Evolutionary conservation across 2,113 vertebrate genomes (phyloP).

Genomic region (Hemiprocne comata): DNA sequence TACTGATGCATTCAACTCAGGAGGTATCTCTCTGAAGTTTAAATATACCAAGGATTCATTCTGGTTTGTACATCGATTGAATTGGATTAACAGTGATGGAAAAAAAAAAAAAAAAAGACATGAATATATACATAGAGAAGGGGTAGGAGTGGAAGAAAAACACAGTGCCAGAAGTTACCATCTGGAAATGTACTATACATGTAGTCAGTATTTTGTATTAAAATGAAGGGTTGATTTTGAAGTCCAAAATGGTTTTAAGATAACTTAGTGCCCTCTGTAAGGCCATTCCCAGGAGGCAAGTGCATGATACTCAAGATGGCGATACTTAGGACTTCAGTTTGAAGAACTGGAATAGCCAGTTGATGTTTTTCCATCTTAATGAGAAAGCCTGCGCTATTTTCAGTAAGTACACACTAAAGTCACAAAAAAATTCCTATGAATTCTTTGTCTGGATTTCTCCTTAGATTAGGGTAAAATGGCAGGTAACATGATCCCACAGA

Average conservation of each 20-base stretch:
- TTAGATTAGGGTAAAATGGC: not conserved
- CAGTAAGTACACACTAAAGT: not conserved
- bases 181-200: not conserved
- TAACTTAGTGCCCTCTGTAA: not conserved
- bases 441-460: not conserved
- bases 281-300: not conserved
- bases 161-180: not conserved
- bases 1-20: not conserved
- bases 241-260: conserved; percentile 12
- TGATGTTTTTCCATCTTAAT: not conserved
- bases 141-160: not conserved
- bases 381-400: not conserved
- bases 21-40: not conserved
- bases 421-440: not conserved
- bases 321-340: not conserved
- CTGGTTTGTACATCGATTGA: not conserved
- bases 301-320: not conserved
- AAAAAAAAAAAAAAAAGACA: not conserved
- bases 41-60: conserved; percentile 6
- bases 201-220: not conserved
- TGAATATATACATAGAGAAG: not conserved
- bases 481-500: not conserved
- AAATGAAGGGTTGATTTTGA: not conserved
- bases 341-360: not conserved
- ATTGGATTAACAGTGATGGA: not conserved